Evolutionary conservation across 2,113 vertebrate species (phyloP).

Genomic region (Camarhynchus parvulus): DNA sequence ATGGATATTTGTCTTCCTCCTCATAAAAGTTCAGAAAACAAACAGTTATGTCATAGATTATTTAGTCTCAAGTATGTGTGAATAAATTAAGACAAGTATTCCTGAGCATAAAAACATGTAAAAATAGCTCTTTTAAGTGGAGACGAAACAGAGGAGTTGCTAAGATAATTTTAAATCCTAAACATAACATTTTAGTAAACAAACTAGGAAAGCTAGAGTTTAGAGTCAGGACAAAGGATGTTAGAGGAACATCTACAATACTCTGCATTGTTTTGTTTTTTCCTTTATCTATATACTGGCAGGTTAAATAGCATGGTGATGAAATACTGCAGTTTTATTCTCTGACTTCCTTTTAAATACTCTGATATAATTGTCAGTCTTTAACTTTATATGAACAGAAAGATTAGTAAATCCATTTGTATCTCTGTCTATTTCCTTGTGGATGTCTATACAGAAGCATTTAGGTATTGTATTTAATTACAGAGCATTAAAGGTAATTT

Average conservation of each 20-base stretch:
- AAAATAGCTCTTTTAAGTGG: background rate
- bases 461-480: background rate
- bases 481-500: background rate
- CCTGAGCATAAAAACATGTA: background rate
- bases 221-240: background rate
- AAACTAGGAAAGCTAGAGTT: background rate
- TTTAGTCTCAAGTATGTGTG: slow-evolving; percentile 11
- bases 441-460: background rate
- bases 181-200: background rate
- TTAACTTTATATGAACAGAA: background rate
- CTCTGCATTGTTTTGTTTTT: background rate
- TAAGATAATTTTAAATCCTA: background rate
- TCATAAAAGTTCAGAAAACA: slow-evolving; percentile 71
- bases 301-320: background rate
- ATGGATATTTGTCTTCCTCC: slow-evolving; percentile 54
- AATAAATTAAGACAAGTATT: background rate
- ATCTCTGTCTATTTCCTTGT: background rate
- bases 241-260: background rate
- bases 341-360: background rate
- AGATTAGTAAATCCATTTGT: background rate
- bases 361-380: background rate
- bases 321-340: background rate
- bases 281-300: background rate
- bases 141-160: background rate
- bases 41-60: slow-evolving; percentile 37